These are phyloP conservation scores for Pogoniulus pusillus DNA, from an alignment of 2,797 vertebrate genomes.

Conservation along the genomic window DNA sequence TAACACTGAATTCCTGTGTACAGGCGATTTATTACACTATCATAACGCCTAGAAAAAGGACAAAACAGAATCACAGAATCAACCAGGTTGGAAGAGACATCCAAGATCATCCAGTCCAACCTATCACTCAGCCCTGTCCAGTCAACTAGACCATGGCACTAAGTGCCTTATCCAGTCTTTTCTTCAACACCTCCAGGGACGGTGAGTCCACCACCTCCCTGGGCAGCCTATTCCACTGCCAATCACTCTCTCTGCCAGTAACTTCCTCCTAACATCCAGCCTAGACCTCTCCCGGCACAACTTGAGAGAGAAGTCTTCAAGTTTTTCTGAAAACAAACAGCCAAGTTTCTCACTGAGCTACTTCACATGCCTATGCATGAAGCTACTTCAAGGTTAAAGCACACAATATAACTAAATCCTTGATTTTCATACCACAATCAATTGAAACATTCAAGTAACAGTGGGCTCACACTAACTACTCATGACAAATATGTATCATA, in stretches of 20 bases:
- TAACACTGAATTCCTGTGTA: conserved; percentile 99
- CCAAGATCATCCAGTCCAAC: too few species aligned
- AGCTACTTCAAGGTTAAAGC: neutral
- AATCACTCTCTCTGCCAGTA: too few species aligned
- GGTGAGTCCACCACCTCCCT: too few species aligned
- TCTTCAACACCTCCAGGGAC: too few species aligned
- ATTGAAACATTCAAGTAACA: neutral
- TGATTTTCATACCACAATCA: neutral
- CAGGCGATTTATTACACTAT: conserved; percentile 89
- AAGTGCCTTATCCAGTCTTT: too few species aligned
- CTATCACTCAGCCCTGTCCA: too few species aligned
- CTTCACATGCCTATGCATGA: neutral
- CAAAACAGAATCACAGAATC: too few species aligned
- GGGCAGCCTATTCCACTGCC: too few species aligned
- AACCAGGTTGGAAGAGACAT: too few species aligned
- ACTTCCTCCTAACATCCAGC: too few species aligned
- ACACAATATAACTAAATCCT: neutral
- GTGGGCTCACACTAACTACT: neutral
- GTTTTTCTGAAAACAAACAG: neutral
- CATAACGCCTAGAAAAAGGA: conserved; percentile 83
- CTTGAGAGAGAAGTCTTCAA: neutral
- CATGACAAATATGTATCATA: neutral
- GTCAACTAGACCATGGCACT: too few species aligned
- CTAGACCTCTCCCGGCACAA: too few species aligned
- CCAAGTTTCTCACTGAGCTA: neutral